These are phyloP conservation scores for Discoglossus pictus DNA, from an alignment of 2,797 vertebrate species.

Conservation along the genomic window DNA sequence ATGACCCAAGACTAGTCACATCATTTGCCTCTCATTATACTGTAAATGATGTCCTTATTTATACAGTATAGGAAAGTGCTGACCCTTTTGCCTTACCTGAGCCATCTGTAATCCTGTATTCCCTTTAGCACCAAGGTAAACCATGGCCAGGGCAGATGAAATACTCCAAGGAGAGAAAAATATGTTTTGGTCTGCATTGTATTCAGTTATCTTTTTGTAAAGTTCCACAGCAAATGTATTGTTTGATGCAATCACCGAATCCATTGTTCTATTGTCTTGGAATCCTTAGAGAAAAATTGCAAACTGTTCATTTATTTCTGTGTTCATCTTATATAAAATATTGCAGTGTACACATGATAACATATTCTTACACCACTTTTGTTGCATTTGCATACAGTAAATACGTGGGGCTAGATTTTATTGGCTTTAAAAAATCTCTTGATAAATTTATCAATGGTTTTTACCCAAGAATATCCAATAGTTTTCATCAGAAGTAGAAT, in stretches of 20 bases:
- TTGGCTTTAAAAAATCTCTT: too few species aligned
- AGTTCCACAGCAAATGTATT: constrained; percentile 64
- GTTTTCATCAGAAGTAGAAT: too few species aligned
- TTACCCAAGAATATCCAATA: too few species aligned
- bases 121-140: constrained; percentile 57
- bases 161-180: constrained; percentile 67
- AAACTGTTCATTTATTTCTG: too few species aligned
- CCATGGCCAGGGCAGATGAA: constrained; percentile 61
- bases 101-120: constrained; percentile 59
- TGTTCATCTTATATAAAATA: too few species aligned
- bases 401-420: too few species aligned
- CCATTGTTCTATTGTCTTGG: constrained; percentile 50
- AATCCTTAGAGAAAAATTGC: constrained; percentile 1
- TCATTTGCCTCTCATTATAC: too few species aligned
- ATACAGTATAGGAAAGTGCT: background rate
- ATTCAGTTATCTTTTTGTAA: constrained; percentile 61
- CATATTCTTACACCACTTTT: too few species aligned
- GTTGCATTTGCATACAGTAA: too few species aligned
- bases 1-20: too few species aligned
- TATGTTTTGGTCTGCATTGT: constrained; percentile 48
- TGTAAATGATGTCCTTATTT: background rate
- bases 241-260: constrained; percentile 45
- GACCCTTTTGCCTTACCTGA: constrained; percentile 57
- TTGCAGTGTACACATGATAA: too few species aligned
- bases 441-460: too few species aligned